phyloP scores from a whole-genome alignment of 2,113 vertebrate species.

The Amia ocellicauda region DNA sequence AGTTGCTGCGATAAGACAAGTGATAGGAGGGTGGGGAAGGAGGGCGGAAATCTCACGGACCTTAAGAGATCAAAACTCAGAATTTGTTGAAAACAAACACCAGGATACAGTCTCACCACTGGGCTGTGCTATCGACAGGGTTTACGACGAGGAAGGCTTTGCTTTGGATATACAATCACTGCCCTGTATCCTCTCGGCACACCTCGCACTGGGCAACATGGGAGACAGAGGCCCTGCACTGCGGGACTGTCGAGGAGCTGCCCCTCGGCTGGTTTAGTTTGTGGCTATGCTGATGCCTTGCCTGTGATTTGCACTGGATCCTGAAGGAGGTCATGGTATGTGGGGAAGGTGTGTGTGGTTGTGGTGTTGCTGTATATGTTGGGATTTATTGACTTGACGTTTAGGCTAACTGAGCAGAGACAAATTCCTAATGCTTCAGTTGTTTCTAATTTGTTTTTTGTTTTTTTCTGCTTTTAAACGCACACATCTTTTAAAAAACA shows the following conservation, averaged over 20 bases:
- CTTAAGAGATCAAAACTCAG: slow-evolving; percentile 32
- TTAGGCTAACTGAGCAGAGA: no score
- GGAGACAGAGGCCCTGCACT: slow-evolving; percentile 40
- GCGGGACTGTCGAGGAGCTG: slow-evolving; percentile 15
- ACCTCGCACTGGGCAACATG: slow-evolving; percentile 50
- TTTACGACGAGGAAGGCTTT: slow-evolving; percentile 20
- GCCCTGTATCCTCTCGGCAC: slow-evolving; percentile 47
- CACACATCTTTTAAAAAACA: no score
- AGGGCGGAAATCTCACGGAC: slow-evolving; percentile 49
- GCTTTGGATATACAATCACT: slow-evolving; percentile 35
- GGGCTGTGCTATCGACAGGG: slow-evolving; percentile 19
- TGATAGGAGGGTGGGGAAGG: slow-evolving; percentile 20
- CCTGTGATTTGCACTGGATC: slow-evolving; percentile 67
- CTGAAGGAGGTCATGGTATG: slow-evolving; percentile 45
- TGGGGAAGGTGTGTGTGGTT: slow-evolving; percentile 40
- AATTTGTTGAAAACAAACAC: slow-evolving; percentile 20
- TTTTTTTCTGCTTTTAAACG: no score
- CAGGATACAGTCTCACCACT: slow-evolving; percentile 22
- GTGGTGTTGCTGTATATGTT: slow-evolving; percentile 37
- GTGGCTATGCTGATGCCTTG: slow-evolving; percentile 47
- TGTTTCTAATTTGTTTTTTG: no score
- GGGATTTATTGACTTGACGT: no score
- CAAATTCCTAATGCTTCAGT: no score
- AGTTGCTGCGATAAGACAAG: slow-evolving; percentile 73
- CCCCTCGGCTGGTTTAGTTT: slow-evolving; percentile 37